Evolutionary conservation across 2,888 invertebrate species (phyloP), one percentile per base, ranked within the genome.

Genomic region (Seladonia tumulorum): DNA sequence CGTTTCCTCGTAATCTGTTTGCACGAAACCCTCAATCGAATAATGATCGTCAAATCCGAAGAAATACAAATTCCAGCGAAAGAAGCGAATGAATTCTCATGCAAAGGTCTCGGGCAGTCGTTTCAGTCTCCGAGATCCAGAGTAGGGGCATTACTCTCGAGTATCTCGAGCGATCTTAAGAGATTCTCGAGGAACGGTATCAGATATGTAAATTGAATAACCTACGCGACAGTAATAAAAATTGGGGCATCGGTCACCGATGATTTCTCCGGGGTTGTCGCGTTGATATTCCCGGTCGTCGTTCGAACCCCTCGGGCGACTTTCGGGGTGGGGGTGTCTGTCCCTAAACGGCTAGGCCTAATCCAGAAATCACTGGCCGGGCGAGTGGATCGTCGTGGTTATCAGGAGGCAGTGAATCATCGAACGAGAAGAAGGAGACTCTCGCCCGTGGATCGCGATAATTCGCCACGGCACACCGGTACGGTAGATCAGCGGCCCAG

Each of bases 391-490:
- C 77, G 75, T 35, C 25, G n/a, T 14, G 53, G 81, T 84, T 90
- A 89, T 89, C 89, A 70, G 83, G 22, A 39, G n/a, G 57, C 82
- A 76, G n/a, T 86, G 87, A 89, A 90, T 89, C 87, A 90, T 88
- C 72, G 80, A 72, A 66, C 81, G 81, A 71, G 63, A 53, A 63
- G 76, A 12, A 39, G 47, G 47, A 73, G 71, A n/a, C 53, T 49
- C 45, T 29, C 45, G 39, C 39, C 42, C 81, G 45, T 73, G 84
- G 85, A 87, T 87, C 81, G 81, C 81, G 86, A 92, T 92, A 91
- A 92, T 92, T 91, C 89, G 86, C 76, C 81, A 76, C 79, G 68
- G 85, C 66, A 29, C 16, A 18, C 68, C 79, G 79, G 66, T 60
- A 81, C 66, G 73, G 72, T 53, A 74, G 86, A 91, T 89, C 83